Base-by-base conservation (phyloP, 2,797 vertebrate species). In the Lindbergichthys nudifrons region DNA sequence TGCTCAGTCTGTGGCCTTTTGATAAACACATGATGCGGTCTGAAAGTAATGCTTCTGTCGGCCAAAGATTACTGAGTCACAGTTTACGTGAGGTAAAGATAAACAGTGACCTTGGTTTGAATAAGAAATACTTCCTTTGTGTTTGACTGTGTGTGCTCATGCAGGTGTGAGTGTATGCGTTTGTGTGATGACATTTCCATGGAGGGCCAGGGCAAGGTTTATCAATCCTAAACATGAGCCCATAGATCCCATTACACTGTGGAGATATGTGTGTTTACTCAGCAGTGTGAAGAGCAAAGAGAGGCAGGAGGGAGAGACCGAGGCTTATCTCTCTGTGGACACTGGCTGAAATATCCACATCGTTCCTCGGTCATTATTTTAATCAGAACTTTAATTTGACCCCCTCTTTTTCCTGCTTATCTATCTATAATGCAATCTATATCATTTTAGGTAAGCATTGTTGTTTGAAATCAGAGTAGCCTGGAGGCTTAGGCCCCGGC, bases 221-320 rank as follows among this genome's bases (percentile, higher is more conserved):
- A 94, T 95, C 93, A 89, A 84, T 88, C 85, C 82, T 81, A 88
- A 80, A 74, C 84, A 82, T 43, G 74, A 87, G 83, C 81, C 32
- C 73, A 65, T 92, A 80, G 92, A 90, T 93, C 84, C 84, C 70
- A 88, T 93, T 88, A 83, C 64, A 0, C 77, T 32, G 80, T 84
- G 85, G 88, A 90, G 93, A 93, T 92, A 94, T 86, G 84, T 73
- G 57, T 95, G 92, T 95, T 95, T 93, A 81, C 92, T 89, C 91
- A 90, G 82, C 88, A 88, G 93, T 89, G 93, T 87, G 94, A 95
- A 94, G 91, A 89, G 87, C 83, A 84, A 87, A 88, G 81, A 83
- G 68, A 86, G 75, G 42, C 41, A 19, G 62, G 62, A 59, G 77
- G 62, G 75, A 81, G 70, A 76, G 69, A 18, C 56, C 52, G 70